phyloP scores from a whole-genome alignment of 2,113 vertebrate genomes.

The Phocoena phocoena region DNA sequence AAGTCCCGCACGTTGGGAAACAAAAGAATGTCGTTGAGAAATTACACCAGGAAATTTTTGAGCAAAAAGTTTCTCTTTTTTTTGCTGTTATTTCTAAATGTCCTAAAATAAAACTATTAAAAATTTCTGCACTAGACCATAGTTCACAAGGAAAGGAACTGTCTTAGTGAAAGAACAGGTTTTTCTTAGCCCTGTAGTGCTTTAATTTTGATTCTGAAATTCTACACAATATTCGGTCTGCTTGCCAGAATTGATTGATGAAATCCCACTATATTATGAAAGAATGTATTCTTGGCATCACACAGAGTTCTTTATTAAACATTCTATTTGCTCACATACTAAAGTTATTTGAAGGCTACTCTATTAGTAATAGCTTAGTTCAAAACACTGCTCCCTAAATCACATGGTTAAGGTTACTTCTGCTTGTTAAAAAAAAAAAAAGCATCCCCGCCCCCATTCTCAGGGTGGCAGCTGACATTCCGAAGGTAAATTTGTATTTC shows the following conservation, averaged over 20 bases:
- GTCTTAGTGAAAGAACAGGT: not conserved
- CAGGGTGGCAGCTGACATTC: not conserved
- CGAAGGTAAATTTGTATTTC: not conserved
- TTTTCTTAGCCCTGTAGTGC: not conserved
- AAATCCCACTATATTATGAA: not conserved
- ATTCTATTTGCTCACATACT: not conserved
- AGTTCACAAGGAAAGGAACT: not conserved
- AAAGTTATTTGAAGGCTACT: not conserved
- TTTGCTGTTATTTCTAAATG: not conserved
- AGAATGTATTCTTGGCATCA: not conserved
- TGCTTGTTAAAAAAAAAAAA: not conserved
- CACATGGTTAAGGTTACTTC: not conserved
- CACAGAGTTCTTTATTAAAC: not conserved
- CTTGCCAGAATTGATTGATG: not conserved
- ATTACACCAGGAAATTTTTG: not conserved
- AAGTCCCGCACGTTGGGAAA: not conserved
- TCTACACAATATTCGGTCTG: not conserved
- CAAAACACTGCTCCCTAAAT: not conserved
- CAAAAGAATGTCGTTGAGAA: not conserved
- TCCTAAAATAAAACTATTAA: slow-evolving; percentile 11
- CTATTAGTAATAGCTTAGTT: not conserved
- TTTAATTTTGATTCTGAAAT: slow-evolving; percentile 39
- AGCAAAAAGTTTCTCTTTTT: not conserved
- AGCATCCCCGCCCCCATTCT: not conserved
- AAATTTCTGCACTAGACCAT: not conserved